Base-by-base conservation (phyloP, 2,797 vertebrate species). In the Sphenopsis melanotis region DNA sequence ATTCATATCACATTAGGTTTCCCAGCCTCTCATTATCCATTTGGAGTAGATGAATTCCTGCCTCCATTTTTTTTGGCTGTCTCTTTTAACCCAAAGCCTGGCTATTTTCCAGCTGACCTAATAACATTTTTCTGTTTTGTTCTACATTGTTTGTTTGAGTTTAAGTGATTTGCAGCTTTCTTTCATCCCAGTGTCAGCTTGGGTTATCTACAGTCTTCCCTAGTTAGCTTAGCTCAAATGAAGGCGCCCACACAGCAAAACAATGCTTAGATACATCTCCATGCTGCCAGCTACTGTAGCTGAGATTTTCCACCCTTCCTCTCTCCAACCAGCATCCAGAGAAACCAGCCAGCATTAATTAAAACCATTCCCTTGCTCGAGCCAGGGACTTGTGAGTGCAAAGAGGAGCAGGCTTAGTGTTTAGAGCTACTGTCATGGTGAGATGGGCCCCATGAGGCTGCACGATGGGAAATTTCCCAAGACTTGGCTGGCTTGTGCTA, bases 131-230 rank as follows among this genome's bases (percentile, higher is more conserved):
- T 92, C 95, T 87, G 78, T 70, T 97, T 93, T 90, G 88, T 93
- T 94, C 93, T 61, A 53, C n/a, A 22, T 42, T 94, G 78, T 90
- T 95, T 95, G 78, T 84, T 89, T 93, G 86, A 95, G 71, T 89
- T 87, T 94, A 95, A 95, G 84, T 77, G 52, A 92, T 92, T 89
- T 95, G 66, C 88, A 94, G 92, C 90, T 90, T 92, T 74, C 90
- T 95, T 95, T 97, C 93, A 93, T 91, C 68, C 77, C 53, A 46
- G 18, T 75, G 93, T 92, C 90, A 96, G 77, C 75, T 94, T 17
- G 21, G 90, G 95, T 96, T 96, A 93, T 95, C 95, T 92, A 42
- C 88, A 93, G 92, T 87, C 92, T 93, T 95, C 92, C 74, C 64
- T 76, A 49, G 88, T 84, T 89, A 95, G 92, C 60, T 94, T 87